Conservation (phyloP, 1,140 invertebrate species). For the Drosophila seguyi region DNA sequence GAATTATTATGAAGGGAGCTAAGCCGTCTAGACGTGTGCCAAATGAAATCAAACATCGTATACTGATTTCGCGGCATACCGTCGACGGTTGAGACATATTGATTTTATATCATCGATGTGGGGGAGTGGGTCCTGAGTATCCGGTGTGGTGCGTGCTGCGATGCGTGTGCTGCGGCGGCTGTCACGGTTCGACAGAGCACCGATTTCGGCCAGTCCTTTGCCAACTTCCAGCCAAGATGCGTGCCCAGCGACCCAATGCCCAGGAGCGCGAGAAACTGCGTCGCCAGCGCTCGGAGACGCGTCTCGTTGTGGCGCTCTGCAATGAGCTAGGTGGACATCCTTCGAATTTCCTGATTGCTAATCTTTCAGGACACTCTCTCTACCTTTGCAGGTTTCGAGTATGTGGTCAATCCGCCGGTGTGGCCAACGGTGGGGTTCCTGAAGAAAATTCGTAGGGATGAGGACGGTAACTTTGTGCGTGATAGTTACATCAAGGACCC, state of each 20-base stretch:
- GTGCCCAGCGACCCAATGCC: slow-evolving; percentile 65
- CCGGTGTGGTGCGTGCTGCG: slow-evolving; percentile 29
- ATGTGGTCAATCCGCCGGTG: slow-evolving; percentile 74
- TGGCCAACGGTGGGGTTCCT: slow-evolving; percentile 70
- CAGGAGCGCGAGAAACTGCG: slow-evolving; percentile 69
- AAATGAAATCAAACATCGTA: slow-evolving; percentile 50
- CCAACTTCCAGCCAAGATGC: slow-evolving; percentile 52
- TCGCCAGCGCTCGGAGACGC: slow-evolving; percentile 67
- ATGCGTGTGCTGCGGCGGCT: slow-evolving; percentile 43
- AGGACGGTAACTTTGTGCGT: slow-evolving; percentile 24
- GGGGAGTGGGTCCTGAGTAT: background rate
- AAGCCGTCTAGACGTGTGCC: slow-evolving; percentile 55
- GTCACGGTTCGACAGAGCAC: slow-evolving; percentile 45
- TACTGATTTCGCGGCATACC: slow-evolving; percentile 48
- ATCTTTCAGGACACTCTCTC: background rate
- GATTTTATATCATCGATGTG: slow-evolving; percentile 61
- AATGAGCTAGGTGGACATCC: slow-evolving; percentile 43
- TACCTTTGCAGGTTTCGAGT: slow-evolving; percentile 65
- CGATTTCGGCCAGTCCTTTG: slow-evolving; percentile 33
- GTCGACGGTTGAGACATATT: slow-evolving; percentile 53
- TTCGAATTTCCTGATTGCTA: background rate
- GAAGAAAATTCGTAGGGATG: slow-evolving; percentile 56
- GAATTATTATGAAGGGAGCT: slow-evolving; percentile 42
- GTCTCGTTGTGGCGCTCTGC: slow-evolving; percentile 53
- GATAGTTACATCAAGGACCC: slow-evolving; percentile 38